A percentile compares a stretch with the other conserved stretches of the same genome.
Conservation (phyloP, 2,797 vertebrate species). For the Mormyrus proboscirostris region DNA sequence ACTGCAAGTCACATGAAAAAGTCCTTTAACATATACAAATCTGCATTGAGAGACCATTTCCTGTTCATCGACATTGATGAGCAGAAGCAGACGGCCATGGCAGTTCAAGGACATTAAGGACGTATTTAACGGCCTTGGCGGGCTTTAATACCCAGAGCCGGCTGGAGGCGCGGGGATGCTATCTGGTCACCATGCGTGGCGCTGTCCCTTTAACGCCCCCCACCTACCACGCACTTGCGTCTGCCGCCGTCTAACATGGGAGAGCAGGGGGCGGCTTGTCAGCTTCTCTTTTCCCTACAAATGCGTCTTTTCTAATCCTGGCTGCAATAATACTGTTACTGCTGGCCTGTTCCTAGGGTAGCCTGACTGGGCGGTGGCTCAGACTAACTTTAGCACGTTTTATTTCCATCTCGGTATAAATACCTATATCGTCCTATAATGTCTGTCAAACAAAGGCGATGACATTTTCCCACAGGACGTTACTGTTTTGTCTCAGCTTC, state of each 20-base stretch:
- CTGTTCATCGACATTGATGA: not conserved
- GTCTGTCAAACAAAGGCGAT: conserved; percentile 41
- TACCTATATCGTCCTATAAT: conserved; percentile 17
- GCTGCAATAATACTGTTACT: conserved; percentile 32
- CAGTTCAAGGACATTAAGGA: not conserved
- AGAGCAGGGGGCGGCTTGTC: conserved; percentile 66
- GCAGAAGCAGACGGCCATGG: not conserved
- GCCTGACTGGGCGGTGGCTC: not conserved
- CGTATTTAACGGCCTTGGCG: not conserved
- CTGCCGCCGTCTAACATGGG: conserved; percentile 48
- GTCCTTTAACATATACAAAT: not conserved
- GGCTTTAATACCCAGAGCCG: not conserved
- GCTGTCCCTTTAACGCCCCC: conserved; percentile 20
- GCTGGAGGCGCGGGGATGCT: not conserved
- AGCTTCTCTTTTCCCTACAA: conserved; percentile 44
- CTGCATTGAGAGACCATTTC: not conserved
- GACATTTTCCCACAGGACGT: conserved; percentile 33
- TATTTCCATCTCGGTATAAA: conserved; percentile 17
- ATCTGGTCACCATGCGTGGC: not conserved
- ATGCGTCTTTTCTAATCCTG: conserved; percentile 49
- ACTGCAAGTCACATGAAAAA: not conserved
- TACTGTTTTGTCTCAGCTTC: not conserved
- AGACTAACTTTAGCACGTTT: conserved; percentile 24
- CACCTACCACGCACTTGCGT: not conserved
- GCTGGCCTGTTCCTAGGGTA: conserved; percentile 1